Evolutionary conservation across 2,888 invertebrate genomes (phyloP).

Genomic region (Drosophila peninsularis): DNA sequence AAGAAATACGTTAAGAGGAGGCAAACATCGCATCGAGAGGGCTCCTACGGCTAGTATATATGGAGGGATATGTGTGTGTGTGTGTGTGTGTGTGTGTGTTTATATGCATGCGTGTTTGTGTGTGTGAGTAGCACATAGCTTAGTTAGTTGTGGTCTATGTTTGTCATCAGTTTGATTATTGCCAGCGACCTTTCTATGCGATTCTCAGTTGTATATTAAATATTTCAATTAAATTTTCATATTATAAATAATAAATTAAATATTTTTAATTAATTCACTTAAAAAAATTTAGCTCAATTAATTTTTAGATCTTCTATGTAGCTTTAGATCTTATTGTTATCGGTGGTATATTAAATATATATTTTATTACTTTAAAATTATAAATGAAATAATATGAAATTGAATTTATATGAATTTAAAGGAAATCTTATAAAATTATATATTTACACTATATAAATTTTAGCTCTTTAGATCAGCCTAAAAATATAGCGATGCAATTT

Average conservation of each 20-base stretch:
- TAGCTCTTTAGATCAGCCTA: background rate
- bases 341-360: background rate
- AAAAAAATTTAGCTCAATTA: no score
- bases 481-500: no score
- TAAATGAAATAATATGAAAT: background rate
- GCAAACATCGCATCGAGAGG: slow-evolving; percentile 22
- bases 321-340: background rate
- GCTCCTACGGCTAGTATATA: slow-evolving; percentile 2
- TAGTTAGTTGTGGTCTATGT: background rate
- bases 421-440: background rate
- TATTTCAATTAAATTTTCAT: background rate
- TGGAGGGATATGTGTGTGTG: background rate
- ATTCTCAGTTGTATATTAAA: background rate
- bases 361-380: background rate
- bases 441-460: background rate
- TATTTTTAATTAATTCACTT: background rate
- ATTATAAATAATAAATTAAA: background rate
- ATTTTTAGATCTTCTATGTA: background rate
- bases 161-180: background rate
- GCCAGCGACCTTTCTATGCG: background rate
- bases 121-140: background rate
- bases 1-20: slow-evolving; percentile 35
- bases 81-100: background rate
- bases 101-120: background rate
- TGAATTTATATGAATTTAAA: background rate